Conservation (phyloP, 2,113 vertebrate species). For the Paraplagusia blochii region DNA sequence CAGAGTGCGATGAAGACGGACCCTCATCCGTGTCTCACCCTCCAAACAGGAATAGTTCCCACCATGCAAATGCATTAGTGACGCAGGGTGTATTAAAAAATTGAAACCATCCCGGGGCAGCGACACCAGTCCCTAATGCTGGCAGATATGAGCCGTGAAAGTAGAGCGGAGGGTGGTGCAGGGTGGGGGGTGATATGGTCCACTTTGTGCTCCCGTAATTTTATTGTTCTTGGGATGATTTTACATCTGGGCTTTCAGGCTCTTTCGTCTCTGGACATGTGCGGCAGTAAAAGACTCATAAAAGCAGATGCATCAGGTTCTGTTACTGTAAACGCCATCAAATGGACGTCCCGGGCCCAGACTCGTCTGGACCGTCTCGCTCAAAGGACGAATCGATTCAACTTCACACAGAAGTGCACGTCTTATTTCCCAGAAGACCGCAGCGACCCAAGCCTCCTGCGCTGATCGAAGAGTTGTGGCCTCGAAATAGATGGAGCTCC, state of each 20-base stretch:
- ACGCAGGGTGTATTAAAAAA: conserved; percentile 28
- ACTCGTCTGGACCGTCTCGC: conserved; percentile 27
- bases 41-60: conserved; percentile 27
- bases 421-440: conserved; percentile 62
- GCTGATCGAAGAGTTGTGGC: conserved; percentile 12
- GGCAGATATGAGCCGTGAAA: conserved; percentile 34
- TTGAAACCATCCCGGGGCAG: conserved; percentile 14
- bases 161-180: not conserved
- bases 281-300: conserved; percentile 24
- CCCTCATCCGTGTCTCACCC: no score
- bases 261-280: conserved; percentile 31
- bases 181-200: conserved; percentile 3
- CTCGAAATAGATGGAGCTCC: conserved; percentile 30
- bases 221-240: conserved; percentile 25
- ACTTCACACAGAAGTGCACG: conserved; percentile 39
- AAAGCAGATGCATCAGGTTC: conserved; percentile 45
- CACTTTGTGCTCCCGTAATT: conserved; percentile 24
- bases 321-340: conserved; percentile 19
- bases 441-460: conserved; percentile 34
- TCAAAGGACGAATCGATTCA: conserved; percentile 62
- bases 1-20: conserved; percentile 40
- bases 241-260: conserved; percentile 16
- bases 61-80: conserved; percentile 35
- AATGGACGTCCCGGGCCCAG: conserved; percentile 16
- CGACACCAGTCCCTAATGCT: conserved; percentile 28